These are phyloP conservation scores for Loripinus fragilis DNA, from an alignment of 2,888 invertebrate genomes.

Conservation along the genomic window DNA sequence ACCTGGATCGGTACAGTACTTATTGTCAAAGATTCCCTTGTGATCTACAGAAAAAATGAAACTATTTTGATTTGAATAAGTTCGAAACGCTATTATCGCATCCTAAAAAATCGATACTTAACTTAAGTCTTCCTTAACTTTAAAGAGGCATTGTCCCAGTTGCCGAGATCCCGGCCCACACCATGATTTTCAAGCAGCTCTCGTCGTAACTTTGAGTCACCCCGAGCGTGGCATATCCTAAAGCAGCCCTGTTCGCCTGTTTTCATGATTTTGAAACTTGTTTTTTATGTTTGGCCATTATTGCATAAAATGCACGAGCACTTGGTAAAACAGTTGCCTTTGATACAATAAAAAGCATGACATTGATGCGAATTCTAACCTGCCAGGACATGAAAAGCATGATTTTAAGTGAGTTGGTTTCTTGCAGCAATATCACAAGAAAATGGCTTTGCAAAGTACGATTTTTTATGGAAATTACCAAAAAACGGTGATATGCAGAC, in stretches of 20 bases:
- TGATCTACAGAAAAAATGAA: too few species aligned
- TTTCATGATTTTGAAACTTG: background rate
- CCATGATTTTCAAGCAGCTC: too few species aligned
- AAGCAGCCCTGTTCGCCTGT: background rate
- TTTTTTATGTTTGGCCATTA: too few species aligned
- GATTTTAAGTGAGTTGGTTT: background rate
- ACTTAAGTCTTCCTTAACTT: too few species aligned
- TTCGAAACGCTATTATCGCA: too few species aligned
- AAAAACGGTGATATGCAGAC: background rate
- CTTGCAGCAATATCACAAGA: background rate
- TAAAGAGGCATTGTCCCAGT: background rate
- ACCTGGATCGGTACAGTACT: too few species aligned
- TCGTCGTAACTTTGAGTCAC: too few species aligned
- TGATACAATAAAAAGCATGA: background rate
- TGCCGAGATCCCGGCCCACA: background rate
- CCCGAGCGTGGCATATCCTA: too few species aligned
- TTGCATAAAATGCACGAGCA: background rate
- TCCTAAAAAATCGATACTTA: too few species aligned
- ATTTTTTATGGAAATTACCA: too few species aligned
- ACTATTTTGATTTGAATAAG: too few species aligned
- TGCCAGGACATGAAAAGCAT: background rate
- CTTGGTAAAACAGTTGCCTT: background rate
- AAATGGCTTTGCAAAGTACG: background rate
- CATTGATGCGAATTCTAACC: background rate
- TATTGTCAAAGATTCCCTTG: too few species aligned